Percentiles rank a stretch among this genome's conserved stretches.
Conservation (phyloP, 2,888 invertebrate species). For the Agrochola macilenta region DNA sequence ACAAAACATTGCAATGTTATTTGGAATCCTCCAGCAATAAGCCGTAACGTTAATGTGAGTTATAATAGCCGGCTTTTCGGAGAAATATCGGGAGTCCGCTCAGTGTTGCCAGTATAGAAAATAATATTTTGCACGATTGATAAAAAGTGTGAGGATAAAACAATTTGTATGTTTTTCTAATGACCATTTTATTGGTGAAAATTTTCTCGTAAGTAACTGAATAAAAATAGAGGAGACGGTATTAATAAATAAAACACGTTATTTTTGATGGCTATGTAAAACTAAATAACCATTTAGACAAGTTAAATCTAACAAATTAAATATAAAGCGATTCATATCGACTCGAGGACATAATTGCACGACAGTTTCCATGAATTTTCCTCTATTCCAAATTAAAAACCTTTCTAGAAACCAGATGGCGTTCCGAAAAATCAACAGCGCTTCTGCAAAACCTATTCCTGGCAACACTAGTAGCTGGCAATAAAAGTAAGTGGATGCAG, state of each 20-base stretch:
- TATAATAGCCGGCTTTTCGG: conserved; percentile 77
- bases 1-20: conserved; percentile 47
- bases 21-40: conserved; percentile 47
- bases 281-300: background rate
- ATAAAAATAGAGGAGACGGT: background rate
- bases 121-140: background rate
- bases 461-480: conserved; percentile 70
- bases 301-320: conserved; percentile 18
- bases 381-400: conserved; percentile 22
- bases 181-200: background rate
- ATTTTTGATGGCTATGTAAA: background rate
- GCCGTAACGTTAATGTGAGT: conserved; percentile 63
- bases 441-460: conserved; percentile 57
- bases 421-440: conserved; percentile 42
- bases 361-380: conserved; percentile 27
- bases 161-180: background rate
- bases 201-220: too few relatives aligned
- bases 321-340: background rate
- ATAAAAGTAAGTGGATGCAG: conserved; percentile 85
- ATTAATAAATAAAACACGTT: background rate
- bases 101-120: conserved; percentile 52
- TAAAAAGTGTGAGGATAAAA: conserved; percentile 1
- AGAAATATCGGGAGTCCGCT: conserved; percentile 65
- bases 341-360: conserved; percentile 4
- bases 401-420: conserved; percentile 33